A percentile compares a stretch with the other conserved stretches of the same genome.
phyloP scores from a whole-genome alignment of 2,888 invertebrate genomes.

The Microdon myrmicae region DNA sequence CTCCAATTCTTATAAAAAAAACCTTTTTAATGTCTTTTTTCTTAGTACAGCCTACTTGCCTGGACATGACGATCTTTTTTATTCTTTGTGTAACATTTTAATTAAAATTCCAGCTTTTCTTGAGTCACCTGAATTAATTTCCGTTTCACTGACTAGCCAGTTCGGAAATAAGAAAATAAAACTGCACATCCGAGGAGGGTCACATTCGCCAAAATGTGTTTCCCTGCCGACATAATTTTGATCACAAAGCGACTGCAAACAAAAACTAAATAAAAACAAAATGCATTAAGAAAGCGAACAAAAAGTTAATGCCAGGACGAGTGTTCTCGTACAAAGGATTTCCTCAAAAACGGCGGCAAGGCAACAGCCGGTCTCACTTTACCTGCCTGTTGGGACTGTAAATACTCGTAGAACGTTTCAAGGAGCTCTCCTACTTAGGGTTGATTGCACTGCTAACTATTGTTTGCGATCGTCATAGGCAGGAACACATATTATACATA shows the following conservation, averaged over 20 bases:
- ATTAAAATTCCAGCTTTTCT: conserved; percentile 46
- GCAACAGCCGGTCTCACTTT: conserved; percentile 42
- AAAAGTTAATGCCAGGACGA: conserved; percentile 24
- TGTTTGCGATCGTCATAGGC: conserved; percentile 26
- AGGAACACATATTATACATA: too few relatives aligned
- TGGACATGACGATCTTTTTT: neutral
- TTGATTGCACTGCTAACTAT: conserved; percentile 47
- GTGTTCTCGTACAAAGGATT: conserved; percentile 42
- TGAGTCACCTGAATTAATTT: conserved; percentile 36
- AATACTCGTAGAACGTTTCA: too few relatives aligned
- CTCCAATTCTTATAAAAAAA: neutral
- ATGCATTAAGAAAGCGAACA: conserved; percentile 1
- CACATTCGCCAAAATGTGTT: conserved; percentile 49
- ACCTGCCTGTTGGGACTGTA: too few relatives aligned
- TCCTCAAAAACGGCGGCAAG: conserved; percentile 34
- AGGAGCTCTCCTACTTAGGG: conserved; percentile 38
- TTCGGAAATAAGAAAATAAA: conserved; percentile 45
- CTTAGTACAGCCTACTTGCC: too few relatives aligned
- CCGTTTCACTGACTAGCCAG: conserved; percentile 36
- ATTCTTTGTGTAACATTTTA: neutral
- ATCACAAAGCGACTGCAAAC: conserved; percentile 43
- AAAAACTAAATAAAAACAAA: conserved; percentile 27
- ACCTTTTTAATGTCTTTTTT: conserved; percentile 11
- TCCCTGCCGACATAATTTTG: too few relatives aligned
- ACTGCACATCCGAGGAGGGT: conserved; percentile 42